phyloP scores from a whole-genome alignment of 2,888 invertebrate species.

The Oligia latruncula region DNA sequence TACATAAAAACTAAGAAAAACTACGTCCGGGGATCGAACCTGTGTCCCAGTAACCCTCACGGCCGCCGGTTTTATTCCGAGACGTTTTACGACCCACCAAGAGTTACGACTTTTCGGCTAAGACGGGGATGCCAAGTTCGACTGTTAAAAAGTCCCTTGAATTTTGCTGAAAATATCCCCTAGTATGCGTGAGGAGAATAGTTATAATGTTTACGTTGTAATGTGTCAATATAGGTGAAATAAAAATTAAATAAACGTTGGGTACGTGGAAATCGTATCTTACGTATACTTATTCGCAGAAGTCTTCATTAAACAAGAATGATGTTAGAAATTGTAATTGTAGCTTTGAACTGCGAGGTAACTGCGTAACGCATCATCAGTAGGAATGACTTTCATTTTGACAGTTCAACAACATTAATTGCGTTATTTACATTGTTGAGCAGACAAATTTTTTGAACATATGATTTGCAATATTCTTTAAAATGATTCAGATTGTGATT shows the following conservation, averaged over 20 bases:
- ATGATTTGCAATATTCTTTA: background rate
- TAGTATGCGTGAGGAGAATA: slow-evolving; percentile 39
- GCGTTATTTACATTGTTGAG: background rate
- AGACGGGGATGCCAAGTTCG: slow-evolving; percentile 50
- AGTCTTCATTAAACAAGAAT: background rate
- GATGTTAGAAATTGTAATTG: background rate
- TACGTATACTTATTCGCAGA: background rate
- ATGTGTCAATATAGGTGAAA: background rate
- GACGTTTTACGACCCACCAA: slow-evolving; percentile 63
- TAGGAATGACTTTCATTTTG: background rate
- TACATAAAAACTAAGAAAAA: slow-evolving; percentile 55
- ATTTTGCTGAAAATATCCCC: slow-evolving; percentile 55
- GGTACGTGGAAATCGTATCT: background rate
- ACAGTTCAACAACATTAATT: background rate
- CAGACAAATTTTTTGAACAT: background rate
- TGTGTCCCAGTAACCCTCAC: slow-evolving; percentile 61
- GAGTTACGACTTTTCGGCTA: slow-evolving; percentile 63
- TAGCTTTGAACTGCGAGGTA: background rate
- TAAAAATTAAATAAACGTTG: background rate
- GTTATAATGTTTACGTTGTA: slow-evolving; percentile 9
- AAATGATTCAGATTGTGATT: background rate
- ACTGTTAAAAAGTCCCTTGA: slow-evolving; percentile 61
- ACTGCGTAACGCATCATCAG: background rate
- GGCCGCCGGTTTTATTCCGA: slow-evolving; percentile 64
- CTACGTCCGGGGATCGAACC: slow-evolving; percentile 60